phyloP scores from a whole-genome alignment of 1,140 invertebrate genomes.

The Microplitis mediator region DNA sequence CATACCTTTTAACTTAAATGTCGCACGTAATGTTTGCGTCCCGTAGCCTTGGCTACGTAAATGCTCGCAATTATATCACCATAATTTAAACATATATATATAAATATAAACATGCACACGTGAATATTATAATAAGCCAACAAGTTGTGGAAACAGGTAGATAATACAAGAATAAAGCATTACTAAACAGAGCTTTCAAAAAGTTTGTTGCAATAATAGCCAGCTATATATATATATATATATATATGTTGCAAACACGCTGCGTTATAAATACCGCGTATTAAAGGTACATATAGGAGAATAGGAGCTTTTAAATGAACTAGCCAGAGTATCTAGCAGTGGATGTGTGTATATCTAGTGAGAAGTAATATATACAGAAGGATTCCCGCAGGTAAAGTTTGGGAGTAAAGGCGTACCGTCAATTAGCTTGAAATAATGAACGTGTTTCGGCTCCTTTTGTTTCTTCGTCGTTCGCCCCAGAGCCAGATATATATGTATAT shows the following conservation, averaged over 20 bases:
- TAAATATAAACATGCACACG: no score
- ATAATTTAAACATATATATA: no score
- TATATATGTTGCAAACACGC: not conserved
- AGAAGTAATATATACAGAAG: slow-evolving; percentile 3
- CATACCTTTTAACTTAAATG: no score
- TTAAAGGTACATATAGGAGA: not conserved
- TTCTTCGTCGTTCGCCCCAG: slow-evolving; percentile 56
- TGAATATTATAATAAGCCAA: no score
- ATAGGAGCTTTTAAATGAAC: not conserved
- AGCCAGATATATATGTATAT: slow-evolving; percentile 24
- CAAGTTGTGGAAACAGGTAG: no score
- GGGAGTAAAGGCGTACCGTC: slow-evolving; percentile 53
- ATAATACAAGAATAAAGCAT: no score
- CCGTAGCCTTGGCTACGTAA: no score
- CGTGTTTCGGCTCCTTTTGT: slow-evolving; percentile 61
- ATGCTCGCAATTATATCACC: no score
- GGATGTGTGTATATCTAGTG: not conserved
- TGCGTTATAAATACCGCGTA: not conserved
- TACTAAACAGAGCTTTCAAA: no score
- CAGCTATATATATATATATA: no score
- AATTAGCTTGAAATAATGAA: slow-evolving; percentile 66
- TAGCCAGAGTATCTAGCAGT: not conserved
- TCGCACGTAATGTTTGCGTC: no score
- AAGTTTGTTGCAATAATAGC: no score
- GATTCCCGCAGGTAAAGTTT: slow-evolving; percentile 8